These are phyloP conservation scores for Clarias laeviceps DNA, from an alignment of 2,797 vertebrate genomes.

Conservation along the genomic window DNA sequence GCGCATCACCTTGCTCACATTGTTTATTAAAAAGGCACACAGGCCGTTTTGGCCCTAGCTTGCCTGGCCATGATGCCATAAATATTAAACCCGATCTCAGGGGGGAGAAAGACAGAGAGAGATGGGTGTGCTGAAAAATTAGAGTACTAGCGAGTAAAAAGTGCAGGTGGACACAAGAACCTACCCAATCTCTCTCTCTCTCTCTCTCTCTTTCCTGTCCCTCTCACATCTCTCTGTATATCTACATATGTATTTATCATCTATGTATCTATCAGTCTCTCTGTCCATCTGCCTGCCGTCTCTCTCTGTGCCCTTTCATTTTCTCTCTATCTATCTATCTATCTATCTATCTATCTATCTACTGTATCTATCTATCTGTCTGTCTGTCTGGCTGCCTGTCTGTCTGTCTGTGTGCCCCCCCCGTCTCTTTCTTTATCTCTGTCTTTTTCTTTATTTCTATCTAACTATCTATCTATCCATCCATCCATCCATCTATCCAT, in stretches of 20 bases:
- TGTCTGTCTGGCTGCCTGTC: no score
- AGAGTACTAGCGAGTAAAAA: constrained; percentile 46
- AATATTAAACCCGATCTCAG: constrained; percentile 70
- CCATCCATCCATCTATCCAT: neutral
- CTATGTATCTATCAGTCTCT: neutral
- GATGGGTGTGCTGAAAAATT: constrained; percentile 25
- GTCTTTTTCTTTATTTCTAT: neutral
- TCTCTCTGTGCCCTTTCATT: neutral
- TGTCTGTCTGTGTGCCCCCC: no score
- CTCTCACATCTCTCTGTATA: neutral
- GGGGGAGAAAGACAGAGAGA: constrained; percentile 47
- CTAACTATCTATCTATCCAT: neutral
- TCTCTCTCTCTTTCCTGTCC: neutral
- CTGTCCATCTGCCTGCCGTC: neutral
- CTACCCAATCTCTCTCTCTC: neutral
- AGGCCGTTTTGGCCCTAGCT: constrained; percentile 34
- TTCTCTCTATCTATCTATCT: neutral
- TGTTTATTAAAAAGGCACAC: constrained; percentile 54
- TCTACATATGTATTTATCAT: neutral
- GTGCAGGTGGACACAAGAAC: constrained; percentile 47
- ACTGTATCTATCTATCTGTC: no score
- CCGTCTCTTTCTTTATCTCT: neutral
- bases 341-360: neutral
- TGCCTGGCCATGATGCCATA: constrained; percentile 30
- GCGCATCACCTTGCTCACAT: constrained; percentile 6